These are phyloP conservation scores for Oncorhynchus tshawytscha DNA, from an alignment of 2,113 vertebrate genomes.

Conservation along the genomic window DNA sequence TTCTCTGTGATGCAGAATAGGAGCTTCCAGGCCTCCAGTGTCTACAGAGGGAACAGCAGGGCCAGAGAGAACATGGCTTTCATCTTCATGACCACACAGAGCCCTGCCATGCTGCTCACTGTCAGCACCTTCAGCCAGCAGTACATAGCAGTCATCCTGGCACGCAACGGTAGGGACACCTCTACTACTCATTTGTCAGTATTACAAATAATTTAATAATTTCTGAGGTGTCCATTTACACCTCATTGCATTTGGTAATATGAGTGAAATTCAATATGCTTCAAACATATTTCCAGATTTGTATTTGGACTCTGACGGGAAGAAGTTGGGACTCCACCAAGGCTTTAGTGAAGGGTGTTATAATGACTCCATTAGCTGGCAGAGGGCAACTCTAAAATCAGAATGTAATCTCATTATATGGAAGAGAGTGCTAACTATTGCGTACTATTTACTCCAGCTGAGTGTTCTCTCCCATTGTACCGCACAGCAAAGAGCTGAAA, in stretches of 20 bases:
- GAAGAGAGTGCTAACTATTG: too few relatives aligned
- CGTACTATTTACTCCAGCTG: not conserved
- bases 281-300: too few relatives aligned
- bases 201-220: too few relatives aligned
- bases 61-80: constrained; percentile 87
- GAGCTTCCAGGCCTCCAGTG: constrained; percentile 79
- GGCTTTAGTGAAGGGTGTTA: not conserved
- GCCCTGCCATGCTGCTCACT: constrained; percentile 87
- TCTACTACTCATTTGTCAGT: too few relatives aligned
- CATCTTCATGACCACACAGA: constrained; percentile 85
- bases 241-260: too few relatives aligned
- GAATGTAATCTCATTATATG: too few relatives aligned
- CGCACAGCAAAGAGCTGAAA: not conserved
- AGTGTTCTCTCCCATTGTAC: too few relatives aligned
- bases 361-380: not conserved
- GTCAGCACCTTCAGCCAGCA: constrained; percentile 86
- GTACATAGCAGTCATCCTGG: constrained; percentile 87
- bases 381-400: not conserved
- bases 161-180: constrained; percentile 80
- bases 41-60: constrained; percentile 75
- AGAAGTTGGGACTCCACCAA: not conserved
- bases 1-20: constrained; percentile 91
- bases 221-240: too few relatives aligned
- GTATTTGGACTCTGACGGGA: not conserved
- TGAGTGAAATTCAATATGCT: too few relatives aligned